These are phyloP conservation scores for rabbit (Oryctolagus cuniculus) DNA, from an alignment of 2,113 vertebrate species.

Conservation along the genomic window mOryCun1.1 NC_091443.1:41156001-41156500, in stretches of 20 bases:
- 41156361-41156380: too few species aligned
- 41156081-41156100: neutral
- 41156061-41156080: neutral
- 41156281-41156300: too few species aligned
- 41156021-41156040: slow-evolving; percentile 70
- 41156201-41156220: neutral
- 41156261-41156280: too few species aligned
- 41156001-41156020: slow-evolving; percentile 83
- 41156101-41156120: neutral
- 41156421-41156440: too few species aligned
- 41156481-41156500: too few species aligned
- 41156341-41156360: too few species aligned
- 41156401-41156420: too few species aligned
- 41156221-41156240: neutral
- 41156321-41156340: too few species aligned
- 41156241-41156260: neutral
- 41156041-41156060: neutral
- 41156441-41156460: too few species aligned
- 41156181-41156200: neutral
- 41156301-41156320: too few species aligned
- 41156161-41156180: neutral
- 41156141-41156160: neutral
- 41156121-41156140: neutral
- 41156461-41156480: too few species aligned
- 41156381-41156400: too few species aligned